Conservation (phyloP, 2,888 invertebrate genomes). For the Boloria selene region DNA sequence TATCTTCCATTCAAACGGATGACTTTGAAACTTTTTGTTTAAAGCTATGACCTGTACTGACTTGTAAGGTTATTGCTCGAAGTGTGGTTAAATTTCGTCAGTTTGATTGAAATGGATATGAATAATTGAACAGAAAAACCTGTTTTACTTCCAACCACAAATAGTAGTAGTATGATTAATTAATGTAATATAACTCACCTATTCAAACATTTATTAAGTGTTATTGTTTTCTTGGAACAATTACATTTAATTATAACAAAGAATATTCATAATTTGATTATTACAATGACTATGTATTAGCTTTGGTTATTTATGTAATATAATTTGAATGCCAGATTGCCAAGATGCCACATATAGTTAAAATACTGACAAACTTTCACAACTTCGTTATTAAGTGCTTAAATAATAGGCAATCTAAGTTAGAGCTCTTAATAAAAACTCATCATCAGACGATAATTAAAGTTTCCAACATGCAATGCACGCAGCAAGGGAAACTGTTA, state of each 20-base stretch:
- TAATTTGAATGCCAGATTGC: not conserved
- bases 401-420: conserved; percentile 17
- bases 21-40: conserved; percentile 13
- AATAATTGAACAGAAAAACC: conserved; percentile 32
- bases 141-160: conserved; percentile 15
- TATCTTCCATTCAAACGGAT: not conserved
- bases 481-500: conserved; percentile 64
- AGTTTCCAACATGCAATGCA: conserved; percentile 70
- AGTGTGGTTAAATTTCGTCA: not conserved
- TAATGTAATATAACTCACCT: conserved; percentile 3
- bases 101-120: conserved; percentile 13
- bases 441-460: conserved; percentile 59
- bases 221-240: conserved; percentile 10
- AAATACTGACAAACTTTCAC: not conserved
- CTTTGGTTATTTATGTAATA: not conserved
- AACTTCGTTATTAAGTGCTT: not conserved
- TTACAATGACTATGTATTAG: not conserved
- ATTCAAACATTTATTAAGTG: conserved; percentile 20
- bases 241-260: conserved; percentile 1
- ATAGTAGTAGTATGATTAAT: conserved; percentile 2
- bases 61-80: not conserved
- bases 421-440: conserved; percentile 49
- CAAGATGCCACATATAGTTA: not conserved
- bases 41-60: not conserved
- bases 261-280: conserved; percentile 2